phyloP scores from a whole-genome alignment of 1,140 invertebrate species.

The Orchestia grillus region DNA sequence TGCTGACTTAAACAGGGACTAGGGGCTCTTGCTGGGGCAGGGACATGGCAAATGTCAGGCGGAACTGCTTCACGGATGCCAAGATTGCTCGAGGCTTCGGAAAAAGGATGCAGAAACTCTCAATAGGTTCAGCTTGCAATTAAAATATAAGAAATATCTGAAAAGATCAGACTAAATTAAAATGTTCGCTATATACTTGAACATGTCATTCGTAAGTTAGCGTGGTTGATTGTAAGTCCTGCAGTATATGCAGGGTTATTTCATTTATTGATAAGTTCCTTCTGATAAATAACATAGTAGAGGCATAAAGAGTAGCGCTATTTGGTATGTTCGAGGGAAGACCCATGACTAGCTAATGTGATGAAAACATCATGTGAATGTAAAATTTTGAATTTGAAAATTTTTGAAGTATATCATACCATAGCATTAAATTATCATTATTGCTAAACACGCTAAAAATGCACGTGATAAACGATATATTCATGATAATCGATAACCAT shows the following conservation, averaged over 20 bases:
- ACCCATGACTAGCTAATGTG: background rate
- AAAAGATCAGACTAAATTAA: background rate
- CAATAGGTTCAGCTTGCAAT: background rate
- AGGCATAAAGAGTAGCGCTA: background rate
- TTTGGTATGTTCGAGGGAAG: background rate
- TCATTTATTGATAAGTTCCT: no score
- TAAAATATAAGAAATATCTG: background rate
- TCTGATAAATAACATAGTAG: background rate
- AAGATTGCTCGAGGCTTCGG: background rate
- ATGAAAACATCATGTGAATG: background rate
- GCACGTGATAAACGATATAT: background rate
- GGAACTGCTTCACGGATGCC: background rate
- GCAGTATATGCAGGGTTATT: no score
- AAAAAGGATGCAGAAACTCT: background rate
- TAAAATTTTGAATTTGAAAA: background rate
- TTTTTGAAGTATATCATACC: no score
- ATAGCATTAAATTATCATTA: no score
- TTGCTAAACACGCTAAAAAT: no score
- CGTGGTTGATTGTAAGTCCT: no score
- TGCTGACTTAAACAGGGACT: background rate
- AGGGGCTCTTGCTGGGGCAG: background rate
- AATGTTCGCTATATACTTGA: background rate
- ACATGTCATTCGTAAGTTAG: no score
- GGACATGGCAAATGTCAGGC: background rate
- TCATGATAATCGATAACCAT: background rate